A percentile compares a stretch with the other conserved stretches of the same genome.
Conservation (phyloP, 2,888 invertebrate species). For the Myopa testacea region DNA sequence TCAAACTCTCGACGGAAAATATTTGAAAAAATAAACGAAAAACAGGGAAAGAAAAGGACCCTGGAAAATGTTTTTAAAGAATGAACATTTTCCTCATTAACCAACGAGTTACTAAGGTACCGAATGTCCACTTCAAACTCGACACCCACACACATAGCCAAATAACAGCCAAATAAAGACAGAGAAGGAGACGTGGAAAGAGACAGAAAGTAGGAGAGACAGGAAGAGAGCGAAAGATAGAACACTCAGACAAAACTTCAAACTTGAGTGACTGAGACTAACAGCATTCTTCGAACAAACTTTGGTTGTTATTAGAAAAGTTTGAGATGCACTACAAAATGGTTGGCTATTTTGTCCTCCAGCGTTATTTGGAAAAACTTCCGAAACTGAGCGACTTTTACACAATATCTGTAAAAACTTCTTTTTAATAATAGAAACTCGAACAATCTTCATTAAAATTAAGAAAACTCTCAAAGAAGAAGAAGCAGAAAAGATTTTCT, state of each 20-base stretch:
- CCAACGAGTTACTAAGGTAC: neutral
- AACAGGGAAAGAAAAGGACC: neutral
- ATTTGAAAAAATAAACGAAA: neutral
- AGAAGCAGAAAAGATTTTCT: neutral
- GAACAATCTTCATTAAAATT: slow-evolving; percentile 31
- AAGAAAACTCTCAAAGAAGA: neutral
- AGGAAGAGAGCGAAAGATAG: neutral
- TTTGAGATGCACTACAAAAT: slow-evolving; percentile 22
- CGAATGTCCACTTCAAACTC: slow-evolving; percentile 20
- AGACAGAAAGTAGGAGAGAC: no score
- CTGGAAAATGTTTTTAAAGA: neutral
- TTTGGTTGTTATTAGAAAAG: slow-evolving; percentile 33
- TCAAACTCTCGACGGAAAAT: neutral
- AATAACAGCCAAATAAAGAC: no score
- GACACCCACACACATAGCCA: neutral
- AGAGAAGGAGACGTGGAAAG: no score
- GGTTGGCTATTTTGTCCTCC: slow-evolving; percentile 7
- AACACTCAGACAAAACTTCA: neutral
- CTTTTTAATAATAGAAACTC: slow-evolving; percentile 13
- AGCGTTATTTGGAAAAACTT: slow-evolving; percentile 27
- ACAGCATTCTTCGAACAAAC: slow-evolving; percentile 2
- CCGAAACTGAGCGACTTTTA: neutral
- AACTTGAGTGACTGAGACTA: neutral
- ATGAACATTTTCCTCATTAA: slow-evolving; percentile 30
- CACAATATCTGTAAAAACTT: neutral